Evolutionary conservation across 2,113 vertebrate genomes (phyloP).

Genomic region (Xenopus borealis): DNA sequence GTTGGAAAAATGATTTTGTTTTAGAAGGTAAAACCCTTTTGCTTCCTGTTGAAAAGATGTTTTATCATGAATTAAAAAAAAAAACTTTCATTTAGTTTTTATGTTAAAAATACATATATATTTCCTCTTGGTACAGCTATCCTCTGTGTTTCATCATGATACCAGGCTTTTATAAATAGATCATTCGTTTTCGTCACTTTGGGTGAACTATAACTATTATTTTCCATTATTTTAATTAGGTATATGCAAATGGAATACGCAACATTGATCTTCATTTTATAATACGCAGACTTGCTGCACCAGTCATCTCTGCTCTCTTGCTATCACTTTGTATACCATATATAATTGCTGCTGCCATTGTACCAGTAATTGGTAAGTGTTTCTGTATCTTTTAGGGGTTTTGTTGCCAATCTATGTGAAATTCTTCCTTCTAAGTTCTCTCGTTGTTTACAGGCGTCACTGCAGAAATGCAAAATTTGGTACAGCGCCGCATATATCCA

Average conservation of each 20-base stretch:
- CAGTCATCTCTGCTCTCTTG: slow-evolving; percentile 89
- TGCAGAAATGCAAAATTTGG: slow-evolving; percentile 92
- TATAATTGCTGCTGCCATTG: slow-evolving; percentile 85
- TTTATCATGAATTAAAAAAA: no score
- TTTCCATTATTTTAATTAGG: slow-evolving; percentile 57
- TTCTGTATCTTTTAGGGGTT: background rate
- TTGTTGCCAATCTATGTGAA: background rate
- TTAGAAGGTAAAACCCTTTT: no score
- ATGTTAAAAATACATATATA: no score
- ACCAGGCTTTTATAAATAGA: no score
- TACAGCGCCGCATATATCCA: slow-evolving; percentile 95
- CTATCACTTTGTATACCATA: slow-evolving; percentile 93
- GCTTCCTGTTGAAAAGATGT: no score
- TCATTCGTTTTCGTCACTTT: background rate
- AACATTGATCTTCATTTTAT: slow-evolving; percentile 98
- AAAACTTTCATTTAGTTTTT: no score
- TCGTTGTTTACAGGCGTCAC: slow-evolving; percentile 74
- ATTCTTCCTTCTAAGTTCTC: no score
- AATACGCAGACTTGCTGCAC: slow-evolving; percentile 88
- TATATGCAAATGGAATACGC: slow-evolving; percentile 96
- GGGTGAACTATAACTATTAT: no score
- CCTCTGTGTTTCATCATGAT: no score
- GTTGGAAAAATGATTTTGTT: no score
- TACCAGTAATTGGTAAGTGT: slow-evolving; percentile 84
- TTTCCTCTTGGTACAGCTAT: no score